Base-by-base conservation (phyloP, 2,797 vertebrate genomes). In the Gouania willdenowi region DNA sequence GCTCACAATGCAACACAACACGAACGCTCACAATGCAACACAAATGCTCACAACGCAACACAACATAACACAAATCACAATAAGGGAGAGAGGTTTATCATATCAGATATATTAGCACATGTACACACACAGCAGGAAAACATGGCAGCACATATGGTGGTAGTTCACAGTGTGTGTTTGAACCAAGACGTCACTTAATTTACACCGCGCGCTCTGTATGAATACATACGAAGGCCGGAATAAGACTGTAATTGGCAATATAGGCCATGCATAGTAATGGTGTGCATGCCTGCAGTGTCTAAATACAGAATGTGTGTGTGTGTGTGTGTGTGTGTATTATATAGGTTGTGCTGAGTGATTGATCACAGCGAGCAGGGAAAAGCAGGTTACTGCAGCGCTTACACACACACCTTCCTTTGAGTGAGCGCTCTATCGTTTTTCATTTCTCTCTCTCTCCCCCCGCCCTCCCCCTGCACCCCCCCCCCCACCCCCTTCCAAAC, bases 301-400 rank as follows among this genome's bases (percentile, higher is more conserved):
- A 37, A 49, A 46, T 37, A 34, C 32, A 41, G 35, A 26, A 45
- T 31, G 41, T 22, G 51, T 44, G 19, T 20, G 19, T 20, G 19
- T 20, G 19, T 20, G 19, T 20, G 19, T 20, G 19, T 54, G 59
- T 26, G 63, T 40, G 48, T 75, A 65, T 66, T 68, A 63, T 61
- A 48, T 57, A 61, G 77, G 71, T 75, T 61, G 58, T 65, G 56
- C 69, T 65, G 72, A 72, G 67, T 83, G 85, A 87, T 75, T 84
- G 83, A 85, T 86, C 72, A 75, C 65, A 64, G 66, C 60, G 71
- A 83, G 76, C 79, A 63, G 61, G 63, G 69, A 77, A 85, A 83
- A 84, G 71, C 82, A 87, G 83, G 85, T 85, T 85, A 84, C 79
- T 84, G 83, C 85, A 83, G 81, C 76, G 8, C 42, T 36, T 31